A percentile compares a stretch with the other conserved stretches of the same genome.
Evolutionary conservation across 2,113 vertebrate genomes (phyloP).

Genomic region (Ceyx cyanopectus): DNA sequence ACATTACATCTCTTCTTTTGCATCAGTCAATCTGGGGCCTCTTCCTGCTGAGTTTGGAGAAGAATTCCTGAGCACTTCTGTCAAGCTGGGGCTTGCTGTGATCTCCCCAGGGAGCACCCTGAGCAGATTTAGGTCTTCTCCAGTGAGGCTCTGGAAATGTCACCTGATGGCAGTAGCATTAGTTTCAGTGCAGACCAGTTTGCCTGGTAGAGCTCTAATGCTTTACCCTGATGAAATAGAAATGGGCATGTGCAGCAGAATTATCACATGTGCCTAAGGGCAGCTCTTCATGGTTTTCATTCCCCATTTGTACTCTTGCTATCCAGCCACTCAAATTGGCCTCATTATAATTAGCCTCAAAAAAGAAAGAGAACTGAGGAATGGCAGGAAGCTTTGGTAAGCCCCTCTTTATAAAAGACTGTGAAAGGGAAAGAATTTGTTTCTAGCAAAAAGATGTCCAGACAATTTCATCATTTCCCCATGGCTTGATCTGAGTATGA

Average conservation of each 20-base stretch:
- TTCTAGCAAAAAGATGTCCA: background rate
- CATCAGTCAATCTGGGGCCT: background rate
- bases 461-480: background rate
- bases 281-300: background rate
- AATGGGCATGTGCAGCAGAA: background rate
- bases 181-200: background rate
- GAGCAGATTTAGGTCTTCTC: background rate
- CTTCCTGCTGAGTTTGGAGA: background rate
- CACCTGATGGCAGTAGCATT: rapidly evolving
- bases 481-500: background rate
- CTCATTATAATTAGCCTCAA: background rate
- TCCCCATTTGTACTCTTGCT: background rate
- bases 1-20: background rate
- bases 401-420: background rate
- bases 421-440: background rate
- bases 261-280: background rate
- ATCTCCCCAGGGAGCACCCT: rapidly evolving
- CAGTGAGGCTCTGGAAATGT: background rate
- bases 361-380: background rate
- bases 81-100: background rate
- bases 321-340: background rate
- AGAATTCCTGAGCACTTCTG: background rate
- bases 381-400: background rate
- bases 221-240: background rate
- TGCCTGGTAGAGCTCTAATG: background rate